Conservation (phyloP, 2,113 vertebrate genomes). For the Rhinoptilus africanus region DNA sequence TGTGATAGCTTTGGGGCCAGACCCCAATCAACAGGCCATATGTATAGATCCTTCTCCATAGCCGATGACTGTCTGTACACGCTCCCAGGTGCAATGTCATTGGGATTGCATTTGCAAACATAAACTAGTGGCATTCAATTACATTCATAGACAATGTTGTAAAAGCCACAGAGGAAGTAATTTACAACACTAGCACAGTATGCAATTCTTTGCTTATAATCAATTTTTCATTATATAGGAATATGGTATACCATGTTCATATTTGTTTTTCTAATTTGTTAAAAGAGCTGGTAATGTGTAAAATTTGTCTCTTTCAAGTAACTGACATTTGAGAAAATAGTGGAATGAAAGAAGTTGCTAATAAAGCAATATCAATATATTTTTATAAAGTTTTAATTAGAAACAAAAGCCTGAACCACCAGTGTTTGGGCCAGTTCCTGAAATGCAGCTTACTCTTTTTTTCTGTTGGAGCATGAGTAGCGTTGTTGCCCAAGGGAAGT, state of each 20-base stretch:
- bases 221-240: constrained; percentile 71
- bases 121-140: constrained; percentile 79
- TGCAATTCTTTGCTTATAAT: constrained; percentile 70
- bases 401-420: background rate
- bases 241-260: constrained; percentile 51
- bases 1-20: constrained; percentile 61
- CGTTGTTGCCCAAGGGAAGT: background rate
- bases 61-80: constrained; percentile 38
- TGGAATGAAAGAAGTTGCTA: background rate
- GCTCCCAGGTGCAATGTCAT: constrained; percentile 74
- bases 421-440: background rate
- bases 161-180: constrained; percentile 77
- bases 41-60: constrained; percentile 67
- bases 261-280: constrained; percentile 61
- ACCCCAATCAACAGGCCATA: constrained; percentile 69
- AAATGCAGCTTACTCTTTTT: background rate
- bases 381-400: constrained; percentile 39
- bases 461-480: background rate
- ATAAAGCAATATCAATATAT: constrained; percentile 1
- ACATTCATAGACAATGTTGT: constrained; percentile 72
- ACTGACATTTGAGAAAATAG: constrained; percentile 56
- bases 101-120: constrained; percentile 75
- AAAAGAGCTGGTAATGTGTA: constrained; percentile 16
- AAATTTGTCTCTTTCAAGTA: constrained; percentile 39
- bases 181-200: constrained; percentile 66